phyloP scores from a whole-genome alignment of 2,888 invertebrate genomes.

The Empis livida region DNA sequence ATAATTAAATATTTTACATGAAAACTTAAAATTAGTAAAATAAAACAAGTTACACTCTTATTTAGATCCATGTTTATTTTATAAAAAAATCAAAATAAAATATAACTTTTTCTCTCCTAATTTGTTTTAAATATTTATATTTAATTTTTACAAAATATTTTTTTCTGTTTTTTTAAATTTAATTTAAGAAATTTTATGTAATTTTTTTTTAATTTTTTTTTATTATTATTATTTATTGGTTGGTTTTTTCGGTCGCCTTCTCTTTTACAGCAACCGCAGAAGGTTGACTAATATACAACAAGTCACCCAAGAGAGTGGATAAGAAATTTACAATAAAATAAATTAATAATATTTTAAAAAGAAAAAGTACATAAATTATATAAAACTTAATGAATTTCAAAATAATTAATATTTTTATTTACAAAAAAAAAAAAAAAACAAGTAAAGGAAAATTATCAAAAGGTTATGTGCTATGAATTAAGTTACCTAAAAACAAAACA shows the following conservation, averaged over 20 bases:
- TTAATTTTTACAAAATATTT: background rate
- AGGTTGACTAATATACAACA: conserved; percentile 42
- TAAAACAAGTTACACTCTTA: conserved; percentile 6
- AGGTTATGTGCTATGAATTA: too few relatives aligned
- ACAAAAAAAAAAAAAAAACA: background rate
- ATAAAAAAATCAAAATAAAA: background rate
- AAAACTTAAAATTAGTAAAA: too few relatives aligned
- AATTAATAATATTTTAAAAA: background rate
- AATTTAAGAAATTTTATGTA: too few relatives aligned
- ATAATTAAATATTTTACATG: too few relatives aligned
- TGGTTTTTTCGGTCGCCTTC: conserved; percentile 58
- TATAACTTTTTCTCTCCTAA: conserved; percentile 4
- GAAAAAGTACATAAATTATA: too few relatives aligned
- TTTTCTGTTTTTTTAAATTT: background rate
- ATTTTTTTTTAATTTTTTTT: background rate
- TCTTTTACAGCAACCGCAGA: conserved; percentile 74
- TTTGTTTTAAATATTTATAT: background rate
- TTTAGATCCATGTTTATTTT: conserved; percentile 18
- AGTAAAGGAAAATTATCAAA: too few relatives aligned
- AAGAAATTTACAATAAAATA: conserved; percentile 3
- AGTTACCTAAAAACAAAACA: too few relatives aligned
- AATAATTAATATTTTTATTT: background rate
- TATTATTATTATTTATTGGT: conserved; percentile 24
- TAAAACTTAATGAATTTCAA: too few relatives aligned
- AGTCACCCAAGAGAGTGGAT: conserved; percentile 16